phyloP scores from a whole-genome alignment of 2,888 invertebrate species.

The Ennomos fuscantarius region DNA sequence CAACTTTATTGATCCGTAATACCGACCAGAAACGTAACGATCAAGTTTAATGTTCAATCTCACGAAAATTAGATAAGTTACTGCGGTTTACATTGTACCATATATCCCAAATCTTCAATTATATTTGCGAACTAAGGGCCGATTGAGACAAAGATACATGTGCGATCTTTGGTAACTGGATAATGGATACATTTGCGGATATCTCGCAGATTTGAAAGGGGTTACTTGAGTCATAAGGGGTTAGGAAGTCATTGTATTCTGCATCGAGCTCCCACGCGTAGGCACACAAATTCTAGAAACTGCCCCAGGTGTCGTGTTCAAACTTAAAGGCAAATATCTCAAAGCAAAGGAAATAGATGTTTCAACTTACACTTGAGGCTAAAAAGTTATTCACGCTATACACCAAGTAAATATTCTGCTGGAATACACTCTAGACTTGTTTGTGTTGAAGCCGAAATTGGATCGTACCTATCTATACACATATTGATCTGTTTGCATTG shows the following conservation, averaged over 20 bases:
- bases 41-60: no score
- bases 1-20: no score
- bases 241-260: constrained; percentile 21
- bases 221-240: constrained; percentile 16
- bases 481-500: constrained; percentile 17
- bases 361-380: constrained; percentile 2
- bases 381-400: not conserved
- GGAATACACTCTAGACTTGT: not conserved
- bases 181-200: constrained; percentile 23
- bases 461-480: not conserved
- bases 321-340: constrained; percentile 27
- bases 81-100: not conserved
- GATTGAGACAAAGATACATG: constrained; percentile 16
- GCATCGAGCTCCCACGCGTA: constrained; percentile 9
- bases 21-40: no score
- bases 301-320: constrained; percentile 8
- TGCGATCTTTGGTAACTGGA: constrained; percentile 21
- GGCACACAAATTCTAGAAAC: constrained; percentile 6
- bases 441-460: not conserved
- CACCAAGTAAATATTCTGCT: not conserved
- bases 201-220: constrained; percentile 16
- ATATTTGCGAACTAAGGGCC: constrained; percentile 18
- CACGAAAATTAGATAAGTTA: not conserved
- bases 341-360: constrained; percentile 22
- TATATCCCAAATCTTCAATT: not conserved